Evolutionary conservation across 2,113 vertebrate species (phyloP).

Genomic region (Motacilla alba): DNA sequence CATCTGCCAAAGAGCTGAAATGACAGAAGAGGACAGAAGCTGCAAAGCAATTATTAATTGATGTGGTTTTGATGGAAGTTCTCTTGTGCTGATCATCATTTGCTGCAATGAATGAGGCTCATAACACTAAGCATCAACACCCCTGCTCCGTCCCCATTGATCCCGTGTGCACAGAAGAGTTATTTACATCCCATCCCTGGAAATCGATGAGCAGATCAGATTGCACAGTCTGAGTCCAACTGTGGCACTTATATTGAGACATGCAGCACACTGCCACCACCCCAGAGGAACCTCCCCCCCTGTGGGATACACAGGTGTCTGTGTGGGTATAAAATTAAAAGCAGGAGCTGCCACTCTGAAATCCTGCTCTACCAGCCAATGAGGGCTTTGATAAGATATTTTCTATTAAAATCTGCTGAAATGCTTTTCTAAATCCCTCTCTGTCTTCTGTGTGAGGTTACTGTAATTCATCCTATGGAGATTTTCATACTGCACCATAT

Average conservation of each 20-base stretch:
- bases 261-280: neutral
- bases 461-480: neutral
- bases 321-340: neutral
- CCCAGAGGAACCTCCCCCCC: neutral
- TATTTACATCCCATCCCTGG: conserved; percentile 1
- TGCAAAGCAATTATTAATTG: conserved; percentile 47
- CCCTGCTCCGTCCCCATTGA: neutral
- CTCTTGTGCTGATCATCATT: neutral
- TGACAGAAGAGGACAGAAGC: conserved; percentile 7
- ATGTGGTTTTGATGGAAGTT: conserved; percentile 25
- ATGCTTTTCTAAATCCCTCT: neutral
- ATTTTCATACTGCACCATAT: conserved; percentile 45
- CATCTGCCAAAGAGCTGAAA: conserved; percentile 4
- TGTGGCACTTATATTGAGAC: neutral
- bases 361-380: neutral
- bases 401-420: conserved; percentile 18
- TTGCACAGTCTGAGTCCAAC: neutral
- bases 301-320: neutral
- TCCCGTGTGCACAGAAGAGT: neutral
- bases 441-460: neutral
- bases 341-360: neutral
- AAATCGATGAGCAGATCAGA: neutral
- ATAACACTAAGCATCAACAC: neutral
- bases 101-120: neutral
- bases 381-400: neutral